These are phyloP conservation scores for Drosophila rellima DNA, from an alignment of 2,888 invertebrate species.

Conservation along the genomic window DNA sequence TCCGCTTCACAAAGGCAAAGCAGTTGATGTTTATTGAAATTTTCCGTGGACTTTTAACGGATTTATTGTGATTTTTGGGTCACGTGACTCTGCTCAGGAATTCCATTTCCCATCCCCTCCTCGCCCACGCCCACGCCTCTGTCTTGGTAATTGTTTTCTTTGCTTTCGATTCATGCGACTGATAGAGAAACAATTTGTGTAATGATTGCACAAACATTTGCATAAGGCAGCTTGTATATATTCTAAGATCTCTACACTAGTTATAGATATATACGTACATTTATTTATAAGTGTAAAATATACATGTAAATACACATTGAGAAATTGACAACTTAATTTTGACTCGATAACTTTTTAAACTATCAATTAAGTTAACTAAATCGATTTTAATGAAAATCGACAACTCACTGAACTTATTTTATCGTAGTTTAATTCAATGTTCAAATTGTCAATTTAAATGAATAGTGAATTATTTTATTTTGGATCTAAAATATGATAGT, in stretches of 20 bases:
- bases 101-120: conserved; percentile 22
- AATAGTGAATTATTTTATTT: too few relatives aligned
- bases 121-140: not conserved
- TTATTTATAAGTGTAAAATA: too few relatives aligned
- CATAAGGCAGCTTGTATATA: conserved; percentile 5
- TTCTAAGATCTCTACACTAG: not conserved
- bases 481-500: too few relatives aligned
- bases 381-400: too few relatives aligned
- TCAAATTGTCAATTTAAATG: too few relatives aligned
- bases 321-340: too few relatives aligned
- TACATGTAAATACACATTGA: too few relatives aligned
- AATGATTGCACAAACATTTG: conserved; percentile 38
- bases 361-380: too few relatives aligned
- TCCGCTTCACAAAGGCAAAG: conserved; percentile 7
- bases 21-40: conserved; percentile 67
- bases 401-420: too few relatives aligned
- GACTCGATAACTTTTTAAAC: too few relatives aligned
- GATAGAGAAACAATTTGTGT: conserved; percentile 51
- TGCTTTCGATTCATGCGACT: conserved; percentile 60
- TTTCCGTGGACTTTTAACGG: conserved; percentile 66
- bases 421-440: too few relatives aligned
- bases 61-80: conserved; percentile 77
- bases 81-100: conserved; percentile 72
- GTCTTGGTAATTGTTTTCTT: conserved; percentile 54
- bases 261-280: too few relatives aligned